Base-by-base conservation (phyloP, 2,888 invertebrate species). In the Tetragonula carbonaria region DNA sequence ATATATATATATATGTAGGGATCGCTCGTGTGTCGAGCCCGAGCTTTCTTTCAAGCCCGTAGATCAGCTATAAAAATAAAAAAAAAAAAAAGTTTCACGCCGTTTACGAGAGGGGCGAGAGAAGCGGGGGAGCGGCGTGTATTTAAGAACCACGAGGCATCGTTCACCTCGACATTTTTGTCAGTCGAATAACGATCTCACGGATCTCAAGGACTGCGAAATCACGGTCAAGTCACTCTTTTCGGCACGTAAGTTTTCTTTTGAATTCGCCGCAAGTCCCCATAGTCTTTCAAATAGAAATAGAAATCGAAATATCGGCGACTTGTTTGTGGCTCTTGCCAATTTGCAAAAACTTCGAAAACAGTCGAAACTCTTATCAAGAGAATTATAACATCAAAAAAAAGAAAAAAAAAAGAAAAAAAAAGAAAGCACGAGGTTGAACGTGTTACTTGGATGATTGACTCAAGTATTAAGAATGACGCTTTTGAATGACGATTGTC, bases 1-100 rank as follows among this genome's bases (percentile, higher is more conserved):
- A 70, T 13, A 71, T 14, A 70, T 38, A 55, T 33, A 77, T 38
- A 71, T 33, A 33, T 33, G 3, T 33, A 33, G 77, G 77, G 71
- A 77, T 72, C 74, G 65, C 18, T 74, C 53, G 74, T 66, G 66
- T 66, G 66, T 38, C 55, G 57, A 45, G 28, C 8, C 18, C 13
- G 38, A 21, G 23, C 66, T 63, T 50, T 59, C 45, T 70, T 76
- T 23, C 45, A 59, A 45, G 23, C 66, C 66, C 23, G 66, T 55
- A 55, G 67, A 59, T 59, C 68, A 70, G 57, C 63, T 77, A 77
- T 77, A 65, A 74, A 53, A 45, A 72, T 45, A 72, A 72, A 45
- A 62, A 18, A 59, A 23, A 53, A 21, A 68, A 57, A 57, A 63
- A 74, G 74, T 74, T 74, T 51, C 63, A 28, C 74, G 63, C 51